These are phyloP conservation scores for Pararge aegeria DNA, from an alignment of 1,140 invertebrate species.

Conservation along the genomic window DNA sequence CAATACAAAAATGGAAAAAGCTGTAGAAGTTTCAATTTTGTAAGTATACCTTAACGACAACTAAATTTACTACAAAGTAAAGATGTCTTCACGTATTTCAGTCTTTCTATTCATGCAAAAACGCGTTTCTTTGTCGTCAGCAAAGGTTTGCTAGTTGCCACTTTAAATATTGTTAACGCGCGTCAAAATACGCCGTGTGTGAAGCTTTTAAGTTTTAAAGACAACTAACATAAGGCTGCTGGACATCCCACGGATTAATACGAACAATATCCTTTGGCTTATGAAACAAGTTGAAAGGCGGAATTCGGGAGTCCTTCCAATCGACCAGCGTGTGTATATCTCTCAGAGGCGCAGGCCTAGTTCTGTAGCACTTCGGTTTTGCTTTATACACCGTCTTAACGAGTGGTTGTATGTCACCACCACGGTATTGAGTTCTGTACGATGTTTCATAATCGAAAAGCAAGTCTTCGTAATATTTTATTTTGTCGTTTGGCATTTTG, in stretches of 20 bases:
- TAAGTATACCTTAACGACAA: too few species aligned
- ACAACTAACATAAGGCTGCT: conserved; percentile 40
- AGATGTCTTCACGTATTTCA: too few species aligned
- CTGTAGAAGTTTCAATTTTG: too few species aligned
- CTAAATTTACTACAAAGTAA: too few species aligned
- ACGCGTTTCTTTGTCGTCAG: too few species aligned
- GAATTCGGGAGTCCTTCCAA: conserved; percentile 26
- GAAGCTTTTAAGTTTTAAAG: not conserved
- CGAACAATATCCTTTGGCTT: conserved; percentile 40
- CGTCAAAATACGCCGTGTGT: not conserved
- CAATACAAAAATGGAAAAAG: too few species aligned
- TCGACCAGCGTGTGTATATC: conserved; percentile 38
- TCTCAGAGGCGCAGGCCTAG: conserved; percentile 32
- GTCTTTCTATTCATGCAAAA: too few species aligned
- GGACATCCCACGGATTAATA: conserved; percentile 36
- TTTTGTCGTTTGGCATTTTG: conserved; percentile 24
- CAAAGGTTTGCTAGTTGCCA: too few species aligned
- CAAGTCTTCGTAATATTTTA: conserved; percentile 34
- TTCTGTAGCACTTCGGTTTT: conserved; percentile 27
- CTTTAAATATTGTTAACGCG: too few species aligned
- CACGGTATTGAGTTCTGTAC: conserved; percentile 35
- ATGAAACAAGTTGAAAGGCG: conserved; percentile 36
- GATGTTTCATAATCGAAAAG: conserved; percentile 46
- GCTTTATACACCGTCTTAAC: conserved; percentile 32
- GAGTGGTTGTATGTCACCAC: conserved; percentile 23